These are phyloP conservation scores for Chaetodon trifascialis DNA, from an alignment of 2,113 vertebrate species.

Conservation along the genomic window DNA sequence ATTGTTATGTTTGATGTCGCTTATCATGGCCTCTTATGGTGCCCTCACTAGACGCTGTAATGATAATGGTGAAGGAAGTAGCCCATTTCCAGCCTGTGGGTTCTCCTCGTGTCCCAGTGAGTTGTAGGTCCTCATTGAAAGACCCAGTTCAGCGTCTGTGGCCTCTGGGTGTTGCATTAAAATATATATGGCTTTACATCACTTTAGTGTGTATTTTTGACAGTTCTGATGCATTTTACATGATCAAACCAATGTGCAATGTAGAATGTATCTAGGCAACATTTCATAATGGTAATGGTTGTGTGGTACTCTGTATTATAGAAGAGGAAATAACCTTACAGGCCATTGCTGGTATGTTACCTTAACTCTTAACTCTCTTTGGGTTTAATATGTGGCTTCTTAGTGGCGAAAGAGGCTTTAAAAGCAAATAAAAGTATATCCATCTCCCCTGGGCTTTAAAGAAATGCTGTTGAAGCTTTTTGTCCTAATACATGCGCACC, in stretches of 20 bases:
- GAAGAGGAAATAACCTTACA: slow-evolving; percentile 19
- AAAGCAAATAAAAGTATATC: slow-evolving; percentile 66
- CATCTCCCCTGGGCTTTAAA: slow-evolving; percentile 54
- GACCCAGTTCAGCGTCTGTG: slow-evolving; percentile 36
- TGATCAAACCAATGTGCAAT: slow-evolving; percentile 22
- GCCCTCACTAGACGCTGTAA: slow-evolving; percentile 41
- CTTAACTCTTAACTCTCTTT: slow-evolving; percentile 25
- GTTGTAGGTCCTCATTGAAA: slow-evolving; percentile 52
- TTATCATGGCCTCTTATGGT: slow-evolving; percentile 36
- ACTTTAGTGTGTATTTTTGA: slow-evolving; percentile 39
- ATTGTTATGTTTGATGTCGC: slow-evolving; percentile 15
- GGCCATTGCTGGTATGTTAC: slow-evolving; percentile 20
- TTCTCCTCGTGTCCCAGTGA: slow-evolving; percentile 42
- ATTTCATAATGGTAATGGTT: slow-evolving; percentile 42
- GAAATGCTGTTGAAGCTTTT: slow-evolving; percentile 67
- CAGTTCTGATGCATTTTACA: slow-evolving; percentile 62
- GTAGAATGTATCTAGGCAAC: slow-evolving; percentile 5
- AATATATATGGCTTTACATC: slow-evolving; percentile 59
- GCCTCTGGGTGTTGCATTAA: slow-evolving; percentile 47
- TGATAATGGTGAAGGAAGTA: slow-evolving; percentile 64
- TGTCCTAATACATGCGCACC: slow-evolving; percentile 33
- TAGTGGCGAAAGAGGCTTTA: slow-evolving; percentile 42
- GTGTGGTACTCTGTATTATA: slow-evolving; percentile 11
- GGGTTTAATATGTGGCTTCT: slow-evolving; percentile 45
- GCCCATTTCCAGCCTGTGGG: slow-evolving; percentile 57